Evolutionary conservation across 2,888 invertebrate genomes (phyloP).

Genomic region (Ophion obscuratus): DNA sequence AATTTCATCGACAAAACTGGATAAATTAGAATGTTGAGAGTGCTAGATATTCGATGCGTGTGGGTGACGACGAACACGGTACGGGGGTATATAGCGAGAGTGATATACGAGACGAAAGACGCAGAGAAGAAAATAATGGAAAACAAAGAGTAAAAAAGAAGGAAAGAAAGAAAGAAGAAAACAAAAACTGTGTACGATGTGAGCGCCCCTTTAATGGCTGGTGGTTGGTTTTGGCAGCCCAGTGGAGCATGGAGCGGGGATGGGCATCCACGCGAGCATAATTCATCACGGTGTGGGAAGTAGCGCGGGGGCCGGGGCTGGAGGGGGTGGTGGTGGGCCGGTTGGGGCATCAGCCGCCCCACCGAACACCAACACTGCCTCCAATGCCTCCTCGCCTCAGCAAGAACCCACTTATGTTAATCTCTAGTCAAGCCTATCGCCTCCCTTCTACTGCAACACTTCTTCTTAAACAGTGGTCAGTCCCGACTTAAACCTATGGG

Average conservation of each 20-base stretch:
- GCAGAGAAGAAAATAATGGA: slow-evolving; percentile 19
- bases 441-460: slow-evolving; percentile 85
- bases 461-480: slow-evolving; percentile 84
- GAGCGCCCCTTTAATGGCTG: slow-evolving; percentile 84
- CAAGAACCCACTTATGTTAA: slow-evolving; percentile 97
- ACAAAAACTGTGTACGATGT: slow-evolving; percentile 72
- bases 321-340: slow-evolving; percentile 83
- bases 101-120: slow-evolving; percentile 11
- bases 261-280: slow-evolving; percentile 84
- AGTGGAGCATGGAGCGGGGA: slow-evolving; percentile 86
- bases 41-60: slow-evolving; percentile 69
- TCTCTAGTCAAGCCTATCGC: slow-evolving; percentile 90
- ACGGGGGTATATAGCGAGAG: slow-evolving; percentile 69
- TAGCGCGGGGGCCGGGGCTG: slow-evolving; percentile 84
- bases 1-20: neutral
- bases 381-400: slow-evolving; percentile 84
- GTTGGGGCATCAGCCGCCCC: slow-evolving; percentile 88
- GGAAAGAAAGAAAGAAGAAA: slow-evolving; percentile 49
- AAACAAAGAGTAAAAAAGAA: slow-evolving; percentile 16
- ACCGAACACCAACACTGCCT: slow-evolving; percentile 84
- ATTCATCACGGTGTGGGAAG: slow-evolving; percentile 84
- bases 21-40: slow-evolving; percentile 42
- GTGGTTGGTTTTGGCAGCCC: slow-evolving; percentile 84
- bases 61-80: slow-evolving; percentile 75
- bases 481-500: slow-evolving; percentile 83